A percentile compares a stretch with the other conserved stretches of the same genome.
Conservation (phyloP, 1,140 invertebrate species). For the Heliconius congener region DNA sequence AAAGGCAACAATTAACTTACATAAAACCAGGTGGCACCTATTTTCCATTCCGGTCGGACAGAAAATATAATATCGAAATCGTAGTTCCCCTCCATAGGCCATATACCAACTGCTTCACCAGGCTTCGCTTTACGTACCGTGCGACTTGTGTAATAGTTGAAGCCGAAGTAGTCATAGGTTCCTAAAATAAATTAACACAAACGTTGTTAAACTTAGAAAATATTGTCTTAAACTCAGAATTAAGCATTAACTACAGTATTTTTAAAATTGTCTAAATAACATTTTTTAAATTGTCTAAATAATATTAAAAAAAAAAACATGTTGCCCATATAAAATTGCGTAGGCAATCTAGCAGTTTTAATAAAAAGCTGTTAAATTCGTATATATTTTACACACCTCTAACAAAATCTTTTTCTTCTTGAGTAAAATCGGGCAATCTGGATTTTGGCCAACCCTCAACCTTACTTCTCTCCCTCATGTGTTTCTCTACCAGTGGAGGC, state of each 20-base stretch:
- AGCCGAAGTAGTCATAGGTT: slow-evolving; percentile 52
- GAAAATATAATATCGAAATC: slow-evolving; percentile 41
- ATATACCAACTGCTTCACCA: slow-evolving; percentile 33
- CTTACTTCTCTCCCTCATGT: slow-evolving; percentile 66
- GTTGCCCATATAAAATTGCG: too few species aligned
- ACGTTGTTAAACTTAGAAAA: slow-evolving; percentile 30
- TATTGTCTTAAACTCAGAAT: too few species aligned
- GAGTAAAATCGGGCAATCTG: slow-evolving; percentile 68
- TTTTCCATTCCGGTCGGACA: slow-evolving; percentile 39
- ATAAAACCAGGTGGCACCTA: slow-evolving; percentile 36
- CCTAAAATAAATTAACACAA: slow-evolving; percentile 33
- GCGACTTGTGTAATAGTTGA: slow-evolving; percentile 52
- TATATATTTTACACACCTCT: slow-evolving; percentile 43
- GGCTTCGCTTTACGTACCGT: slow-evolving; percentile 25
- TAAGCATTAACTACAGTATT: too few species aligned
- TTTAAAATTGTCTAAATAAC: too few species aligned
- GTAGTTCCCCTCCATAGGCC: slow-evolving; percentile 33
- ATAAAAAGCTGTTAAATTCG: neutral
- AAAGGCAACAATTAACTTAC: slow-evolving; percentile 29
- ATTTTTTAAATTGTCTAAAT: too few species aligned
- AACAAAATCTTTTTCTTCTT: slow-evolving; percentile 43
- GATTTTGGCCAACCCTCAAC: slow-evolving; percentile 66
- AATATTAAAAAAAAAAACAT: too few species aligned
- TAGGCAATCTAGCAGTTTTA: too few species aligned
- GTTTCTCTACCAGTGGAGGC: slow-evolving; percentile 60